Evolutionary conservation across 2,888 invertebrate genomes (phyloP), one percentile per base, ranked within the genome.

Genomic region (Sarcophaga subvicina): DNA sequence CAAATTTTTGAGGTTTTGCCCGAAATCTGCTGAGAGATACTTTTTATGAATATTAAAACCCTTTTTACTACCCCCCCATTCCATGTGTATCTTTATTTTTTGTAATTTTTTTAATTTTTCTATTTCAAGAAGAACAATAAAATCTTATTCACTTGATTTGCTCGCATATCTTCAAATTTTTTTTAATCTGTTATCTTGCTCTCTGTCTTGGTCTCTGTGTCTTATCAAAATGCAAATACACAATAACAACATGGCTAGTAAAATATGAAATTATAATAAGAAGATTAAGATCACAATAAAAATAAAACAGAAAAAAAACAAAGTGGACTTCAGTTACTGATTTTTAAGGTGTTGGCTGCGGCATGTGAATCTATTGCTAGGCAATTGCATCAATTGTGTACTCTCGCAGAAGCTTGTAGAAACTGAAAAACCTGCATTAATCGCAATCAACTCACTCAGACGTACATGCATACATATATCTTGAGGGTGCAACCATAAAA

Each of bases 401-500:
- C 22, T 27, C 47, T 25, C 25, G 17, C 17, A 67, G 17, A 17
- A 5, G n/a, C 17, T 37, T 66, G 5, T 12, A 37, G 37, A 8
- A 8, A 37, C 10, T 0, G 37, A 37, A 37, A 37, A 37, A 37
- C 37, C 37, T 37, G 37, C 37, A 37, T 37, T 37, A 2, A 37
- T 2, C 37, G 2, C 54, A 54, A 5, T 54, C 54, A 54, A 14
- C 14, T 49, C 14, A 14, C 3, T 64, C 64, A 64, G 27, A n/a
- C 45, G 37, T 4, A 59, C n/a, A 27, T 27, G 14, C n/a, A 71
- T 20, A 27, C 73, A 62, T 73, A 54, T 73, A 83, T 78, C 77
- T 83, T 81, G 78, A 47, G 75, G 71, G 84, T 85, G 87, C 81
- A 87, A 62, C 87, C 87, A 87, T 87, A 87, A 81, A 87, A 87